Evolutionary conservation across 2,888 invertebrate genomes (phyloP), one percentile per base, ranked within the genome.

Genomic region (Phaonia tiefii): DNA sequence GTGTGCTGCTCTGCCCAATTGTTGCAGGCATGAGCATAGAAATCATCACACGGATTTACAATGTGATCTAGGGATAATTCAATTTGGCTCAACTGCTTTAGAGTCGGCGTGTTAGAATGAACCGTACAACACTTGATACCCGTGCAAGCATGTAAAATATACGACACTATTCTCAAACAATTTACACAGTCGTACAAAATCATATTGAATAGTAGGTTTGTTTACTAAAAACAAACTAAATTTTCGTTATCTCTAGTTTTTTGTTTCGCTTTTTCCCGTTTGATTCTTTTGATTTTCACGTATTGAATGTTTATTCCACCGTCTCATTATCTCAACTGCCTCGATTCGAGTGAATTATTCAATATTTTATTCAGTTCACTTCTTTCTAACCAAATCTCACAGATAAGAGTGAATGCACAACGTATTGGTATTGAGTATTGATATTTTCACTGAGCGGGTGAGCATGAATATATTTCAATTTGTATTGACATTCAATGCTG

Each of bases 21-120:
- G 22, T 88, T 88, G 69, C 89, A 89, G 1, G 89, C 89, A 75
- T 88, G 85, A 8, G 84, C 39, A 26, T 86, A 86, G 65, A 86
- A 89, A 71, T 89, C 84, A 1, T 86, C 82, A 77, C 89, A 89
- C 0, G 87, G 84, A 17, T 84, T 15, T 1, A 20, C 69, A 10
- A 37, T 83, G 13, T 42, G n/a, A 51, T 69, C 54, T 31, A 31
- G 31, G 4, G 31, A 31, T 31, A 31, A 8, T 8, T 31, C 31
- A 31, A 31, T 31, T 31, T 31, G 31, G 3, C 31, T 3, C 8
- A 31, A 5, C 8, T 31, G 31, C 8, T 3, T 31, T 5, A 5
- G 31, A 5, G 31, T 5, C 4, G 31, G 4, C 4, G 31, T 5
- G 3, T 31, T 3, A 31, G 31, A 31, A 8, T 31, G 31, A 8